Evolutionary conservation across 1,140 invertebrate genomes (phyloP).

Genomic region (Melanaphis sacchari): DNA sequence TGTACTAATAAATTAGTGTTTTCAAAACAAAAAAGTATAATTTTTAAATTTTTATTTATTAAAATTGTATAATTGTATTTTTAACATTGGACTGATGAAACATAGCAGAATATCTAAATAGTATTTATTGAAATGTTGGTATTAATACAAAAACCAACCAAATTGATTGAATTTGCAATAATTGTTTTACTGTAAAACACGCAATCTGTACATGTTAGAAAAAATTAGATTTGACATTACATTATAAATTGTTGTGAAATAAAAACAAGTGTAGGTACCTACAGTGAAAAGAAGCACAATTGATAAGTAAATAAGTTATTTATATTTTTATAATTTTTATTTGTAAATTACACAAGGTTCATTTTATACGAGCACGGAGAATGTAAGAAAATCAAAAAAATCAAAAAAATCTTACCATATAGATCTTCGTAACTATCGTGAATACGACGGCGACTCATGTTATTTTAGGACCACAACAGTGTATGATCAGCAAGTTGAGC

Average conservation of each 20-base stretch:
- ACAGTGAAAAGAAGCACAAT: not conserved
- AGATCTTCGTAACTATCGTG: slow-evolving; percentile 46
- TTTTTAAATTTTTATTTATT: too few species aligned
- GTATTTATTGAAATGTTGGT: not conserved
- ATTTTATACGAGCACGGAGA: fast-evolving
- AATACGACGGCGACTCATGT: slow-evolving; percentile 47
- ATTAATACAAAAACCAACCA: not conserved
- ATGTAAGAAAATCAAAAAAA: not conserved
- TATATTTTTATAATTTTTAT: not conserved
- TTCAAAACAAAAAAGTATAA: too few species aligned
- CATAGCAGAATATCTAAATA: too few species aligned
- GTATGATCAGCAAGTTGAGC: not conserved
- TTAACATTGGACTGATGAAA: not conserved
- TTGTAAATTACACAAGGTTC: not conserved
- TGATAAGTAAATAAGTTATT: not conserved
- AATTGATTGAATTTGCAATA: not conserved
- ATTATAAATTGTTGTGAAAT: not conserved
- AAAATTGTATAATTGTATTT: not conserved
- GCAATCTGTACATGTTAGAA: too few species aligned
- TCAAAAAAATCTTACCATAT: slow-evolving; percentile 24
- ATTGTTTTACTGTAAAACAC: too few species aligned
- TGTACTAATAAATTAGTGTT: too few species aligned
- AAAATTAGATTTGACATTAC: too few species aligned
- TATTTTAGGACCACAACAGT: not conserved
- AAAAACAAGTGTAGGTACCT: not conserved